Base-by-base conservation (phyloP, 2,888 invertebrate species). In the Carabus problematicus region DNA sequence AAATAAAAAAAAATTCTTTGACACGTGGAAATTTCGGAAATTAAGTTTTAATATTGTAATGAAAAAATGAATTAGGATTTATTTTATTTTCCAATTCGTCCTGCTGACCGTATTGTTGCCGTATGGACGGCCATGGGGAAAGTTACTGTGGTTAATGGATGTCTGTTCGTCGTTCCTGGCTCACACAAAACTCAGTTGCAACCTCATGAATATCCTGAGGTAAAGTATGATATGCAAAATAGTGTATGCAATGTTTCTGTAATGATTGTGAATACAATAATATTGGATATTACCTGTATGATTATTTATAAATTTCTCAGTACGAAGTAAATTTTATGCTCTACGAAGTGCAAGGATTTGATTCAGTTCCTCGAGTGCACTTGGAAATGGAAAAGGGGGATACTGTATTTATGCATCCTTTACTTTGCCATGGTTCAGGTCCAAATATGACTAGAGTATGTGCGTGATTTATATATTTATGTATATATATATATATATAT, bases 121-220 rank as follows among this genome's bases (percentile, higher is more conserved):
- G 83, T 91, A 0, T 96, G 95, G 95, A 95, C 95, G 0, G 95
- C 95, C 0, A 88, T 95, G 82, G 93, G 95, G 80, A 84, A 83
- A 68, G 89, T 93, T 3, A 85, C 86, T 67, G 78, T 84, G 12
- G 85, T 87, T 43, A 96, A 96, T 79, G 95, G 95, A 1, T 94
- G 94, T 75, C 86, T 96, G 9, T 91, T 88, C 74, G 92, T 92
- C 0, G 77, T 93, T n/a, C 94, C 95, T 0, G 91, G 92, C 0
- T 87, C 91, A 0, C 95, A 95, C 77, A 84, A 85, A 78, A 75
- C 3, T 1, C 8, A 7, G 3, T 16, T 61, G 2, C 61, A 61
- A 61, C 47, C 45, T 47, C 61, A 61, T 18, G 61, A 29, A 6
- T 61, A 61, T 61, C 47, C 49, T 11, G 61, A 47, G n/a, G 61